These are phyloP conservation scores for Phataginus tricuspis DNA, from an alignment of 2,797 vertebrate genomes.

Conservation along the genomic window DNA sequence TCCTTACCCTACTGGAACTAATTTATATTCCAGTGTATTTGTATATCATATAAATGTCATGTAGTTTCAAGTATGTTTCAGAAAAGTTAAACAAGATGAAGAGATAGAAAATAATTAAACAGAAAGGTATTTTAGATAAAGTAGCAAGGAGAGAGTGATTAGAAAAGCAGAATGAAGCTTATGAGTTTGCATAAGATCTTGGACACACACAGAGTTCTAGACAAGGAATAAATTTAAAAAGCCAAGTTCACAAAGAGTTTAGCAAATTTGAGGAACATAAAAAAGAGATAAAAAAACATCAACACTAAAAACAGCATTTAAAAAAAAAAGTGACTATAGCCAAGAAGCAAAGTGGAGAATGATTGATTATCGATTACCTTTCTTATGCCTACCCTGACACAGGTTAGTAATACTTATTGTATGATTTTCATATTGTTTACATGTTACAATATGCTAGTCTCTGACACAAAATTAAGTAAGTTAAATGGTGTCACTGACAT, in stretches of 20 bases:
- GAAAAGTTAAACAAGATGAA: background rate
- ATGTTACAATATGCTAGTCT: background rate
- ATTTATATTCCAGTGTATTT: background rate
- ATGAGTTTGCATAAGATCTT: background rate
- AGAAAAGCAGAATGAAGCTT: slow-evolving; percentile 13
- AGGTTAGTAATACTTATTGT: slow-evolving; percentile 11
- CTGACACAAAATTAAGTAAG: slow-evolving; percentile 16
- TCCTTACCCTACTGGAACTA: background rate
- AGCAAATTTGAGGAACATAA: slow-evolving; percentile 21
- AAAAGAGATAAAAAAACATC: background rate
- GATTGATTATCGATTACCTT: no score
- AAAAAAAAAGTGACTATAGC: background rate
- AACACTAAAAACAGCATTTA: no score
- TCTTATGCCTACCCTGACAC: background rate
- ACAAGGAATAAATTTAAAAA: slow-evolving; percentile 20
- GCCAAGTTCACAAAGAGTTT: slow-evolving; percentile 19
- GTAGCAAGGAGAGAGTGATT: background rate
- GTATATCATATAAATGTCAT: slow-evolving; percentile 7
- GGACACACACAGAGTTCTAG: background rate
- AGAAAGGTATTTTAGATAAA: slow-evolving; percentile 45
- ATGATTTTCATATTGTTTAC: slow-evolving; percentile 40
- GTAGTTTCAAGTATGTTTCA: slow-evolving; percentile 37
- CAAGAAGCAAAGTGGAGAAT: slow-evolving; percentile 40
- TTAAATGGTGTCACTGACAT: slow-evolving; percentile 13
- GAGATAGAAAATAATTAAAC: slow-evolving; percentile 1